phyloP scores from a whole-genome alignment of 2,797 vertebrate genomes.

The Enoplosus armatus region DNA sequence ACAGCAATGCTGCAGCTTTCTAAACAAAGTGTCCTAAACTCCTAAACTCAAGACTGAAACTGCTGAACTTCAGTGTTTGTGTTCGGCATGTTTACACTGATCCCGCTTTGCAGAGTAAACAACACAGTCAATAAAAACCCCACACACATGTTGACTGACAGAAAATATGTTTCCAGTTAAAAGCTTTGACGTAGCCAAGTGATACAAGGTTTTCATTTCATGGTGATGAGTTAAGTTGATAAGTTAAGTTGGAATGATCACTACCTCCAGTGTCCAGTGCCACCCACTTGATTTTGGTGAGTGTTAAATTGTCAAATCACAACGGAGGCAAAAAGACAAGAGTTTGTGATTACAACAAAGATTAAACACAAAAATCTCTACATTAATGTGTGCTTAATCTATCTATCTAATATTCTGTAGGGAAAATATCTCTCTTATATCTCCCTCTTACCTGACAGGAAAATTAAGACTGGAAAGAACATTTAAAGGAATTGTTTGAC shows the following conservation, averaged over 20 bases:
- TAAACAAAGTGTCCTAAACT: conserved; percentile 13
- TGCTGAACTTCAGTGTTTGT: neutral
- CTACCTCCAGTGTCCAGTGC: neutral
- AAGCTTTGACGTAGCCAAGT: conserved; percentile 8
- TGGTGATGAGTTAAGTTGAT: conserved; percentile 15
- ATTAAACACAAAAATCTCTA: neutral
- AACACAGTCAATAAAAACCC: neutral
- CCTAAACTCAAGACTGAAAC: conserved; percentile 9
- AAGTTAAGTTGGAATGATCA: conserved; percentile 3
- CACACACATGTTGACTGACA: neutral
- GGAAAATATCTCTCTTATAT: neutral
- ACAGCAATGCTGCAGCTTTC: neutral
- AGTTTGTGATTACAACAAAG: conserved; percentile 9
- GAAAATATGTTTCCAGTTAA: conserved; percentile 17
- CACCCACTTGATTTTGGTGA: conserved; percentile 4
- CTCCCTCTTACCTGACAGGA: neutral
- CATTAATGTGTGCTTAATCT: neutral
- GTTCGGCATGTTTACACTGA: neutral
- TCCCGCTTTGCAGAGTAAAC: conserved; percentile 1
- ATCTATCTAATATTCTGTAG: conserved; percentile 18
- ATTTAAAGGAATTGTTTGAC: neutral
- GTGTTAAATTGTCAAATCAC: conserved; percentile 17
- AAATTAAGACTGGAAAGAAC: neutral
- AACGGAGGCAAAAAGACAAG: conserved; percentile 11
- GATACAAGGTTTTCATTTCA: conserved; percentile 7